phyloP scores from a whole-genome alignment of 2,888 invertebrate species.

The Ectobius pallidus region DNA sequence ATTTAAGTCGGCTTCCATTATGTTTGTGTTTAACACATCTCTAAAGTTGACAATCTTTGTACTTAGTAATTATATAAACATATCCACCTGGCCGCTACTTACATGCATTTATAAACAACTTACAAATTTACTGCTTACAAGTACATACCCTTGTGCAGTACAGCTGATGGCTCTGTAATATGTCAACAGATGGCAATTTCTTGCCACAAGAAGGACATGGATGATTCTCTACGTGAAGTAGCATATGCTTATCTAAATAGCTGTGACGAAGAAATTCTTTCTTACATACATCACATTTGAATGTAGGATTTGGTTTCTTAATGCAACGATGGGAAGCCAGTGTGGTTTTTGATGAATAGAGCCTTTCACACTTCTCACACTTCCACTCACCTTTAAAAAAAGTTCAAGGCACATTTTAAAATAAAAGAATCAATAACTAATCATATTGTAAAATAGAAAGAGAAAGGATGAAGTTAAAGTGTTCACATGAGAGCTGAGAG shows the following conservation, averaged over 20 bases:
- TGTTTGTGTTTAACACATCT: too few species aligned
- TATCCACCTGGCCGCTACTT: too few species aligned
- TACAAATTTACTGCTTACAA: too few species aligned
- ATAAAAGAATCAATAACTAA: too few species aligned
- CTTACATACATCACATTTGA: conserved; percentile 45
- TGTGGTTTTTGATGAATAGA: conserved; percentile 49
- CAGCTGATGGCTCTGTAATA: background rate
- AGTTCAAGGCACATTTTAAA: too few species aligned
- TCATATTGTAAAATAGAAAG: too few species aligned
- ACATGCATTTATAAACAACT: too few species aligned
- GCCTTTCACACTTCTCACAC: conserved; percentile 51
- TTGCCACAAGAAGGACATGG: conserved; percentile 46
- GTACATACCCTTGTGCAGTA: conserved; percentile 24
- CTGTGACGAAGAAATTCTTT: conserved; percentile 46
- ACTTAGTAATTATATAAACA: too few species aligned
- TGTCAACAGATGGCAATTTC: conserved; percentile 1
- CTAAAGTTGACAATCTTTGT: too few species aligned
- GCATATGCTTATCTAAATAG: conserved; percentile 48
- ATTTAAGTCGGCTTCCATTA: too few species aligned
- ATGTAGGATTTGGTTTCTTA: background rate
- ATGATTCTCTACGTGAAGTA: conserved; percentile 50
- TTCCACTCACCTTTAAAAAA: conserved; percentile 45
- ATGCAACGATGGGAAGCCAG: conserved; percentile 47
- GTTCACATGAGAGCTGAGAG: too few species aligned
- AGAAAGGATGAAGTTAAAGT: too few species aligned